phyloP scores from a whole-genome alignment of 2,888 invertebrate species.

The Apeira syringaria region DNA sequence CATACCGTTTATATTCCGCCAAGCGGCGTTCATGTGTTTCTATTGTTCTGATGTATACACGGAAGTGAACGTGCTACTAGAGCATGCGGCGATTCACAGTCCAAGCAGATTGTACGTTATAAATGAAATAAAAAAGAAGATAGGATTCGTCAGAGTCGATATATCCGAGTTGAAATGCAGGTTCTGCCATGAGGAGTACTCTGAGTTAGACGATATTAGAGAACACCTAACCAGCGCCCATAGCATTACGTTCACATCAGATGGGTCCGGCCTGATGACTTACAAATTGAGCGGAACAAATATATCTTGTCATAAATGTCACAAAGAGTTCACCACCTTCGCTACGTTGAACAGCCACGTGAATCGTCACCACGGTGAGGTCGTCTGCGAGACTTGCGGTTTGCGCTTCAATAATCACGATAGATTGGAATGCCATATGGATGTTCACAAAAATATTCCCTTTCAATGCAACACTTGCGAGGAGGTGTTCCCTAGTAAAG shows the following conservation, averaged over 20 bases:
- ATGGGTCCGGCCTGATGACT: neutral
- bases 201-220: neutral
- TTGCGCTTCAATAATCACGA: neutral
- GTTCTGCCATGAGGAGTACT: neutral
- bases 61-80: neutral
- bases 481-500: neutral
- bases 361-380: neutral
- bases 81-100: neutral
- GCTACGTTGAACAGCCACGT: neutral
- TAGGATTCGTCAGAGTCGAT: neutral
- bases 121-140: neutral
- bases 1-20: constrained; percentile 26
- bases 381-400: neutral
- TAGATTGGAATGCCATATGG: neutral
- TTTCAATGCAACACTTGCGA: neutral
- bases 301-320: neutral
- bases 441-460: neutral
- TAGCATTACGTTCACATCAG: neutral
- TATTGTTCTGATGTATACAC: constrained; percentile 34
- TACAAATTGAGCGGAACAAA: neutral
- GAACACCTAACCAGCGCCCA: neutral
- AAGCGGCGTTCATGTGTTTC: constrained; percentile 35
- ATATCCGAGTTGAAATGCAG: neutral
- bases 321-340: neutral
- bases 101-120: no score